Percentiles rank a stretch among this genome's conserved stretches.
Conservation (phyloP, 2,797 vertebrate species). For the Catamblyrhynchus diadema region DNA sequence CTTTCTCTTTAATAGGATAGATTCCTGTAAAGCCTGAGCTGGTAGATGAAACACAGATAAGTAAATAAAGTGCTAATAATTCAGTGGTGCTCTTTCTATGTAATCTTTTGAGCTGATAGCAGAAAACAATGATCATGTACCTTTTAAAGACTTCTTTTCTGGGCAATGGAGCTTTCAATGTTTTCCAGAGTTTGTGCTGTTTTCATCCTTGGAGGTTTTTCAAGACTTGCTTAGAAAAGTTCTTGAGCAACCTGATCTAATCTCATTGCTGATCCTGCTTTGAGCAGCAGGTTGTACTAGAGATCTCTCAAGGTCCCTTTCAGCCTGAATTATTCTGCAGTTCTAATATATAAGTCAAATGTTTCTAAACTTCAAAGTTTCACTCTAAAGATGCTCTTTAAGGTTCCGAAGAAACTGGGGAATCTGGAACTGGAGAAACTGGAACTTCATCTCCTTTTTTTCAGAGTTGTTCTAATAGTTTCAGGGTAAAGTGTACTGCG, state of each 20-base stretch:
- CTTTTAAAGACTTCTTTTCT: not conserved
- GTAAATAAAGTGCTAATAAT: not conserved
- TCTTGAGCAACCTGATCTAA: not conserved
- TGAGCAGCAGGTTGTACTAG: not conserved
- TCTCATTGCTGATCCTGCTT: not conserved
- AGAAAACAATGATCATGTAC: not conserved
- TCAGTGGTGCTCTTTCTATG: not conserved
- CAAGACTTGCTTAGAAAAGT: not conserved
- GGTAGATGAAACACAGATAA: not conserved
- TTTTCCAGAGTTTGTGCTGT: not conserved
- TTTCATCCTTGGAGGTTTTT: not conserved
- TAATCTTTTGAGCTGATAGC: not conserved
- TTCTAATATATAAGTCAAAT: not conserved
- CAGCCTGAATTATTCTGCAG: not conserved
- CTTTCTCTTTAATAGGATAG: not conserved
- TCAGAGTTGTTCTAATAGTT: not conserved
- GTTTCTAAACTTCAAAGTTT: not conserved
- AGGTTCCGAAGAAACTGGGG: not conserved
- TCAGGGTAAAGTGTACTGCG: not conserved
- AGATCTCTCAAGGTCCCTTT: not conserved
- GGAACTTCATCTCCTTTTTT: not conserved
- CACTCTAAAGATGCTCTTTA: not conserved
- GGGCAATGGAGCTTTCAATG: not conserved
- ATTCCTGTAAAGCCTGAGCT: not conserved
- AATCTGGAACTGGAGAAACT: not conserved